phyloP scores from a whole-genome alignment of 2,113 vertebrate genomes.

The Vicugna pacos region DNA sequence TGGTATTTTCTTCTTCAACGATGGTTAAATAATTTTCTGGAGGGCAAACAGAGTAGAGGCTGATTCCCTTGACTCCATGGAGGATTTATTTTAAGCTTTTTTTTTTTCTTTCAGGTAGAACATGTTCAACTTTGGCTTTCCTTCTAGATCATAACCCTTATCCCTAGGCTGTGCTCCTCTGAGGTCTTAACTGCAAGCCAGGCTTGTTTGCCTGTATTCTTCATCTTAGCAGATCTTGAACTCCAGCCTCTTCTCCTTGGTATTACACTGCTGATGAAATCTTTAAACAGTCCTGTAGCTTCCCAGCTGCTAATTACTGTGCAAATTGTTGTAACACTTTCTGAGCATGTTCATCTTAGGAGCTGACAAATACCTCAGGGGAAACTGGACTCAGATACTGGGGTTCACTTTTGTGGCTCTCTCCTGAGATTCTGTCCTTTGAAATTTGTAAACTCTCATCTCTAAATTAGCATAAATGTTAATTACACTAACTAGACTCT shows the following conservation, averaged over 20 bases:
- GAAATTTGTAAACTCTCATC: background rate
- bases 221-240: background rate
- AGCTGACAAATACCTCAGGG: background rate
- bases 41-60: background rate
- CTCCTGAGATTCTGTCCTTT: background rate
- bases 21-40: background rate
- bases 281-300: background rate
- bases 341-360: background rate
- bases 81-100: background rate
- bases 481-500: slow-evolving; percentile 67
- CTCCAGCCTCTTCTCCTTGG: background rate
- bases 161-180: background rate
- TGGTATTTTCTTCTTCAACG: background rate
- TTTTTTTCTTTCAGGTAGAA: background rate
- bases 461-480: background rate
- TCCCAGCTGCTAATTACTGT: background rate
- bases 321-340: background rate
- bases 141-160: background rate
- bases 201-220: background rate
- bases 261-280: background rate
- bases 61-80: background rate
- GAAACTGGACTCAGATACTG: background rate
- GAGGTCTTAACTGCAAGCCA: background rate
- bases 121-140: background rate
- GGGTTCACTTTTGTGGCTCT: background rate